These are phyloP conservation scores for Acanthisitta chloris DNA, from an alignment of 2,113 vertebrate genomes.

Conservation along the genomic window DNA sequence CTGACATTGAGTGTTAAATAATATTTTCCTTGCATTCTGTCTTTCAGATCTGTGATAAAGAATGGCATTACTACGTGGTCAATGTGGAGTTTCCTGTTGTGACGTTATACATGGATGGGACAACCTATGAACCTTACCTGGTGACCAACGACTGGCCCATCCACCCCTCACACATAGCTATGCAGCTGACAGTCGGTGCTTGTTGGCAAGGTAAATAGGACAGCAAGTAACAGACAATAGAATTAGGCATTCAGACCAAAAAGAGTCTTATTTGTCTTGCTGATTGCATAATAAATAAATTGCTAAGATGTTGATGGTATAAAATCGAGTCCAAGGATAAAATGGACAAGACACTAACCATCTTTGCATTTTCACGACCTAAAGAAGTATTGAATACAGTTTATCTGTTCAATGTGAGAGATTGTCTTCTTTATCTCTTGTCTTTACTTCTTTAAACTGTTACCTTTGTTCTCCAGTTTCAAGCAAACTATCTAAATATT, in stretches of 20 bases:
- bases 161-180: slow-evolving; percentile 93
- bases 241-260: not conserved
- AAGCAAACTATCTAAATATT: not conserved
- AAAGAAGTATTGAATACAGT: not conserved
- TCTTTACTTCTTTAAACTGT: not conserved
- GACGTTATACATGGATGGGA: slow-evolving; percentile 92
- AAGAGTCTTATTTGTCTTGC: accelerated
- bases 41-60: slow-evolving; percentile 95
- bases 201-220: slow-evolving; percentile 93
- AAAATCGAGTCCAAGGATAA: not conserved
- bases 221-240: not conserved
- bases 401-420: not conserved
- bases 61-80: slow-evolving; percentile 98
- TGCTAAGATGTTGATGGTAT: not conserved
- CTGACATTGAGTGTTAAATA: not conserved
- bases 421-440: not conserved
- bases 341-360: not conserved
- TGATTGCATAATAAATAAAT: not conserved
- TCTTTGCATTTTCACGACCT: not conserved
- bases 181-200: slow-evolving; percentile 95
- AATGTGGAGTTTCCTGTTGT: slow-evolving; percentile 94
- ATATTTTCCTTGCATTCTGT: not conserved
- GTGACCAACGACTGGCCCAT: slow-evolving; percentile 99
- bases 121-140: slow-evolving; percentile 93
- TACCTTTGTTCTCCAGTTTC: not conserved